Percentiles rank a stretch among this genome's conserved stretches.
These are phyloP conservation scores for Marmota flaviventris DNA, from an alignment of 2,113 vertebrate species.

Conservation along the genomic window DNA sequence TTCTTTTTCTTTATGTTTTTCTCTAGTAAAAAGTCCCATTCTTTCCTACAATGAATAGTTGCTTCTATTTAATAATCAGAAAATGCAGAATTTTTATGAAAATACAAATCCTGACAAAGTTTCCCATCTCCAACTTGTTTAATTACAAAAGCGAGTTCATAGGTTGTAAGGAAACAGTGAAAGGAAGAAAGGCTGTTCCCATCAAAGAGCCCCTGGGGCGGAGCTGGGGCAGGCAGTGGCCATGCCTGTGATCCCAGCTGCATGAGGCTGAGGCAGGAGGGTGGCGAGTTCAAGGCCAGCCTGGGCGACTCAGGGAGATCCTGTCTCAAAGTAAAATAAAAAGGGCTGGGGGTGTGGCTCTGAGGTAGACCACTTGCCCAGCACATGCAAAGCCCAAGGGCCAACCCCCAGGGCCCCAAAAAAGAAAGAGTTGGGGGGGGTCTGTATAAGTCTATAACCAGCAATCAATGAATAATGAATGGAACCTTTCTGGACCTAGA, in stretches of 20 bases:
- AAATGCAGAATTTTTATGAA: not conserved
- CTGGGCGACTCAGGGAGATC: too few relatives aligned
- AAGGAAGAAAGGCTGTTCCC: not conserved
- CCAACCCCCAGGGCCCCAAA: too few relatives aligned
- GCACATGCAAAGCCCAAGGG: too few relatives aligned
- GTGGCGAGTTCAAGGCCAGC: too few relatives aligned
- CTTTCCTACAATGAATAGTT: not conserved
- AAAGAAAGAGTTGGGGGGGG: not conserved
- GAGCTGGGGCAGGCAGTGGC: too few relatives aligned
- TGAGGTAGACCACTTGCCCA: too few relatives aligned
- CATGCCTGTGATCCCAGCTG: too few relatives aligned
- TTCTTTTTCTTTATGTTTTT: not conserved
- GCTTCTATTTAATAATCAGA: not conserved
- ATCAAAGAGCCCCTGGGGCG: too few relatives aligned
- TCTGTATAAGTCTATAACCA: not conserved
- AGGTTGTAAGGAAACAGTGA: not conserved
- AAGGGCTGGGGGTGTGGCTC: too few relatives aligned
- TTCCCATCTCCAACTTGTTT: not conserved
- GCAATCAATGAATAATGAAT: not conserved
- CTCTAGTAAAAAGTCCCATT: not conserved
- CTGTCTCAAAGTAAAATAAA: too few relatives aligned
- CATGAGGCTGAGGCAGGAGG: too few relatives aligned
- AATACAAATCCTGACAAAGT: not conserved
- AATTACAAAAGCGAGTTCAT: not conserved
- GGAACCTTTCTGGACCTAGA: not conserved